Base-by-base conservation (phyloP, 2,113 vertebrate genomes). In the Accipiter virgatus region DNA sequence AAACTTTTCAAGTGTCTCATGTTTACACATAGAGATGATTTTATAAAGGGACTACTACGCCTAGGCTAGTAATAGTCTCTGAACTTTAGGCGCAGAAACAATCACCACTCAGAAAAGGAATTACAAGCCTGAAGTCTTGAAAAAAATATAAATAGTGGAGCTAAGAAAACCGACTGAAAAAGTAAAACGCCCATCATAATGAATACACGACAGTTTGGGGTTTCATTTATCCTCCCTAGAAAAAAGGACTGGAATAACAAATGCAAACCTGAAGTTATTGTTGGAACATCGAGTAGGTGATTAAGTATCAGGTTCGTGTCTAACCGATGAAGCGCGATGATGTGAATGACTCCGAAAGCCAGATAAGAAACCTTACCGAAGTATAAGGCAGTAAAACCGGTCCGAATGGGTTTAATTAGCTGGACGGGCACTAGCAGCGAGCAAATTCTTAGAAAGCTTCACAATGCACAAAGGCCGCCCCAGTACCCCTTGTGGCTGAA, bases 391-490 rank as follows among this genome's bases (percentile, higher is more conserved):
- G n/a, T 7, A 10, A 10, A 29, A 15, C 20, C 3, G 22, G 38
- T 3, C 34, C 12, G 81, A 32, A 59, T 2, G 74, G 56, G 3
- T 75, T 50, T 34, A 31, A 45, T 29, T 15, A 38, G 62, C 84
- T 10, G 1, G 81, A 13, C 70, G 45, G 87, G 73, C 62, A 48
- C 6, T 2, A 5, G 43, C 87, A 55, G 48, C 19, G 38, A 4
- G 32, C 45, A 15, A 48, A 86, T 95, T 82, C 92, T 95, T 92
- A 63, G 75, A 88, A 73, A 95, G 84, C 88, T 52, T 61, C 55
- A 55, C 61, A 62, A 48, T 1, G 81, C 92, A 87, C 91, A 71
- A 78, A 87, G 93, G 92, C 90, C n/a, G 79, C 52, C 81, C 9
- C 10, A 22, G 63, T 0, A 6, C 38, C 63, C 50, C 85, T 32